Evolutionary conservation across 2,113 vertebrate genomes (phyloP), one percentile per base, ranked within the genome.

Genomic region (Varanus komodoensis): DNA sequence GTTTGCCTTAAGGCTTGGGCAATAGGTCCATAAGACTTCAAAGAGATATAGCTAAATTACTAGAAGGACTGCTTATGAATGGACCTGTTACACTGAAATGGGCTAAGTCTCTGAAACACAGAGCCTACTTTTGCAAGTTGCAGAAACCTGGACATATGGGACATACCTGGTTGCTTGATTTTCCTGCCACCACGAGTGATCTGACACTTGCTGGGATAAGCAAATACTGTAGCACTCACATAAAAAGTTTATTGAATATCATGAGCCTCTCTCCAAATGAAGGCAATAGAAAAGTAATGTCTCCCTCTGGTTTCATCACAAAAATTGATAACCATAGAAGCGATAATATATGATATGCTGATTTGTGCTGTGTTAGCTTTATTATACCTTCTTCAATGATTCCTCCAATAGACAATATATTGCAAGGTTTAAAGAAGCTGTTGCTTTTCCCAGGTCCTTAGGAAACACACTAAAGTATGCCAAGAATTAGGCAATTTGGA

Each of bases 121-220:
- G 68, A 68, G 14, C 44, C 3, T 34, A 12, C 38, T 69, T n/a
- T 68, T 11, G 48, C 79, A 50, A 4, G 3, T 34, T 73, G 38
- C 87, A 74, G 82, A 87, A 87, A 84, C 50, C 73, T 91, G 86
- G 79, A 52, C 87, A 89, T 61, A 32, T 25, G 11, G 17, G 50
- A 75, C 52, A 84, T 84, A 25, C 73, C 82, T 48, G 34, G 77
- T 77, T 87, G 67, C 38, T 69, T 52, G n/a, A 54, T 91, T 93
- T 90, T 68, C 94, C 50, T 92, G 86, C 89, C 82, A 57, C 88
- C 87, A 81, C 78, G 79, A 90, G 91, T 89, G 71, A 79, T 29
- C 88, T 74, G 87, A 89, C 90, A 92, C 87, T 89, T 92, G 84
- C 92, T 92, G n/a, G 89, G 83, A 87, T 90, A 91, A 82, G 79